A percentile compares a stretch with the other conserved stretches of the same genome.
Conservation (phyloP, 2,797 vertebrate species). For the Coreius guichenoti region DNA sequence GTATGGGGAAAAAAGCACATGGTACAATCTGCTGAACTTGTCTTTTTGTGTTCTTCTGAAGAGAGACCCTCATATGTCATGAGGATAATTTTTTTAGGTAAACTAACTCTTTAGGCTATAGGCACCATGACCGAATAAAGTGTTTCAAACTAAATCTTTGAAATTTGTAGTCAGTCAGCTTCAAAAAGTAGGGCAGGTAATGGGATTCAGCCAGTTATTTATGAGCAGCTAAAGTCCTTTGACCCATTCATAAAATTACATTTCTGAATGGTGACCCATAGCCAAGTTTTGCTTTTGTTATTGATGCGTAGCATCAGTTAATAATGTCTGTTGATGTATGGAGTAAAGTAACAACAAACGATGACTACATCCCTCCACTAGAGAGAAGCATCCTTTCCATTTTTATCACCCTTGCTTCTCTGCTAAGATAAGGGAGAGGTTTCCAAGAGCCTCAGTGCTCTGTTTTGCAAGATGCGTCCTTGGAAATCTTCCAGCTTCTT, state of each 20-base stretch:
- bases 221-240: background rate
- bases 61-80: too few relatives aligned
- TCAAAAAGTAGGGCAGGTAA: background rate
- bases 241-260: constrained; percentile 4
- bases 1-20: too few relatives aligned
- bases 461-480: background rate
- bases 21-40: too few relatives aligned
- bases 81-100: too few relatives aligned
- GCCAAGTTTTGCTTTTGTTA: background rate
- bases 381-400: constrained; percentile 1
- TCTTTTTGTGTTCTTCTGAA: too few relatives aligned
- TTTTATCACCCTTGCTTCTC: background rate
- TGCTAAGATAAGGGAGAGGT: background rate
- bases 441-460: background rate
- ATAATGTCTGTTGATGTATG: background rate
- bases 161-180: background rate
- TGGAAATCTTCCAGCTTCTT: constrained; percentile 1
- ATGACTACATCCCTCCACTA: constrained; percentile 23
- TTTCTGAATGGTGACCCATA: background rate
- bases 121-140: background rate
- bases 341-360: background rate
- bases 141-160: background rate
- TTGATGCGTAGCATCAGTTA: background rate
- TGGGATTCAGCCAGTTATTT: background rate
- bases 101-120: background rate